Evolutionary conservation across 2,797 vertebrate species (phyloP).

Genomic region (Tadarida brasiliensis): DNA sequence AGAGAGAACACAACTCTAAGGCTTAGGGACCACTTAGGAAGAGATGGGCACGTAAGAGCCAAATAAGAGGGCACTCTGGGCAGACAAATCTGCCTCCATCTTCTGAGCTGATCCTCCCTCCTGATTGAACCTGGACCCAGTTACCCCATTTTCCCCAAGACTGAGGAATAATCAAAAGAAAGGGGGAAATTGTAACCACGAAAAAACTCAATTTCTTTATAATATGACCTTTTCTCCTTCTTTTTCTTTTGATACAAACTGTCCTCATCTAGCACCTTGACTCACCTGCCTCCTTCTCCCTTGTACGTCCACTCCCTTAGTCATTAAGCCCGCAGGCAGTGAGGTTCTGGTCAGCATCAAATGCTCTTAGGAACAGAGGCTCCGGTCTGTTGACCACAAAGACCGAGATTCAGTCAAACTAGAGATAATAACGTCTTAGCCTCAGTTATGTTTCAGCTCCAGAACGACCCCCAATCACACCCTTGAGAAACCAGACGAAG

Average conservation of each 20-base stretch:
- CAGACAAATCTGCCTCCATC: no score
- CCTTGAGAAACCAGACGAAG: background rate
- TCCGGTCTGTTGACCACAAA: background rate
- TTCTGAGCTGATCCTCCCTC: no score
- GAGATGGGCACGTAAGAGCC: no score
- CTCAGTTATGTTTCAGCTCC: background rate
- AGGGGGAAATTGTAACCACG: background rate
- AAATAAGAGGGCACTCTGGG: no score
- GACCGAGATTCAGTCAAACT: background rate
- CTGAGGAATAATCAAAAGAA: background rate
- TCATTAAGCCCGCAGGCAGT: background rate
- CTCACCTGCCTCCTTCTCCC: background rate
- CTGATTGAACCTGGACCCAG: background rate
- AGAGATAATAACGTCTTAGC: background rate
- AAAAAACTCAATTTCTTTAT: background rate
- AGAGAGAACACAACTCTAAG: no score
- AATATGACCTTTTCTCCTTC: background rate
- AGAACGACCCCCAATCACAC: background rate
- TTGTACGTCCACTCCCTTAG: background rate
- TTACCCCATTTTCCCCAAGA: background rate
- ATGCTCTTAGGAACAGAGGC: background rate
- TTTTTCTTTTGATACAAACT: background rate
- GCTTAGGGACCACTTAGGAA: no score
- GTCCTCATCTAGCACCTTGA: background rate
- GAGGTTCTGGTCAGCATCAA: background rate